These are phyloP conservation scores for Cichladusa arquata DNA, from an alignment of 2,113 vertebrate species.

Conservation along the genomic window DNA sequence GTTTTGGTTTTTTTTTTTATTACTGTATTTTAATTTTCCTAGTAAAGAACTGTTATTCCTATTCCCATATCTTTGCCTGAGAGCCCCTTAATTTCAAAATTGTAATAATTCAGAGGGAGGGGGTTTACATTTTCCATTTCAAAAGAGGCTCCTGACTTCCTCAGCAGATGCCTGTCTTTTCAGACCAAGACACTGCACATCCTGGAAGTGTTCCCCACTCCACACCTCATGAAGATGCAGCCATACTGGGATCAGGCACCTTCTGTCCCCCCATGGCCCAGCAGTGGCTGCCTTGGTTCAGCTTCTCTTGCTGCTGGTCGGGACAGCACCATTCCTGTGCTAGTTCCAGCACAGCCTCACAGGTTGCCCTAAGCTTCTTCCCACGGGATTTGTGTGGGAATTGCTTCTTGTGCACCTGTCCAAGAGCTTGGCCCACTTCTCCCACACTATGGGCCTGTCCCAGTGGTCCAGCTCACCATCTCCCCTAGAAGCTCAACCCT, in stretches of 20 bases:
- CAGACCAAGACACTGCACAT: neutral
- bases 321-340: neutral
- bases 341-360: neutral
- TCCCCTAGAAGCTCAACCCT: neutral
- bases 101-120: too few species aligned
- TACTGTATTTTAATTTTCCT: too few species aligned
- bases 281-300: neutral
- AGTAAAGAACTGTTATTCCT: too few species aligned
- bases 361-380: neutral
- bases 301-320: neutral
- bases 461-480: neutral
- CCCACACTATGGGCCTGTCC: neutral
- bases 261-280: neutral
- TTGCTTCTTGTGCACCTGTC: neutral
- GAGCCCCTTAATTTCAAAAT: too few species aligned
- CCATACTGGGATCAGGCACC: neutral
- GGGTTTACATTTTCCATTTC: too few species aligned
- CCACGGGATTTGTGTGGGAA: rapidly evolving
- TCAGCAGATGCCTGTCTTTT: too few species aligned
- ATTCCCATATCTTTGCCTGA: too few species aligned
- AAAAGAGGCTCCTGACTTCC: too few species aligned
- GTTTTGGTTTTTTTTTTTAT: too few species aligned
- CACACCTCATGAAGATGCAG: rapidly evolving
- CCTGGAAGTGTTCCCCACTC: neutral
- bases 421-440: neutral